Evolutionary conservation across 2,113 vertebrate species (phyloP), one percentile per base, ranked within the genome.

Genomic region (Scomber colias): DNA sequence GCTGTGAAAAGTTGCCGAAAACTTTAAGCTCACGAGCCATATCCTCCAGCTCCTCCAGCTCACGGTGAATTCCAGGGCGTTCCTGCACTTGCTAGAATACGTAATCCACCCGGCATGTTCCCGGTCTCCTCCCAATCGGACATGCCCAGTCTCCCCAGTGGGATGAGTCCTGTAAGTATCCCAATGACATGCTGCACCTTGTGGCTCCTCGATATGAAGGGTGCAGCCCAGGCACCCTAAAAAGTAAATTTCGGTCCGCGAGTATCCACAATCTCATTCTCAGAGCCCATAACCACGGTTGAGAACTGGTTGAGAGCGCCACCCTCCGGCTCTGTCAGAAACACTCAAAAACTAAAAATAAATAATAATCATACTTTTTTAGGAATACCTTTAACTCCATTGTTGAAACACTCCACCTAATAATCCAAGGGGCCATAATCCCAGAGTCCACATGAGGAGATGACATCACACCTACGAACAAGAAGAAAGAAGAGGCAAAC

Each of bases 361-460:
- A 7, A 53, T 8, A 69, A 60, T 13, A 51, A 57, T 13, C 30
- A 60, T 15, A 10, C 27, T 1, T 12, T 11, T 19, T 61, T 17
- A 49, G 11, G 15, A 75, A 77, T 89, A 92, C 90, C 88, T 92
- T 79, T 11, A 72, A 44, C 57, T 79, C 78, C 90, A 86, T 84
- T 72, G 71, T 54, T 51, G 65, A 11, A 15, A 67, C 17, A 40
- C 7, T 77, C 78, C 74, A 63, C 45, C 62, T 44, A 77, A 59
- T 73, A 75, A 79, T 90, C 90, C 87, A 65, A 15, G 7, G 27
- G n/a, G 65, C 48, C 80, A 82, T 86, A 48, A 68, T 49, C 70
- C 74, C 59, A 53, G 61, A 60, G 19, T 24, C 17, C 51, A 65
- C 51, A 27, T 3, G 40, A 21, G 49, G 44, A 50, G 46, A 73